phyloP scores from a whole-genome alignment of 2,113 vertebrate species.

The Clarias macrocephalus region DNA sequence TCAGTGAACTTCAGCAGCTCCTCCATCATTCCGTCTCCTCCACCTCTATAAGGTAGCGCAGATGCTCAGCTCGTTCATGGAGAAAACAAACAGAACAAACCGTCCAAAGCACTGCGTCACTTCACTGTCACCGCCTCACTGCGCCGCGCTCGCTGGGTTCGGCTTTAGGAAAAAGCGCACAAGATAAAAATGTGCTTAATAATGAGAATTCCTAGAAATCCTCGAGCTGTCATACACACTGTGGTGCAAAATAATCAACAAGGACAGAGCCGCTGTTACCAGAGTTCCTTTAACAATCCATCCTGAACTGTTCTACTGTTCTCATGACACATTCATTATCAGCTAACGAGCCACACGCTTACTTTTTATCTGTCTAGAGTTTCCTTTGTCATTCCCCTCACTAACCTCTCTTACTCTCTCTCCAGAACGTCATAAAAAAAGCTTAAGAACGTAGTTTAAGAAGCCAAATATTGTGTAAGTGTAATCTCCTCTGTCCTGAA shows the following conservation, averaged over 20 bases:
- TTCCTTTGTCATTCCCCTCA: neutral
- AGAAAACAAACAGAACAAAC: neutral
- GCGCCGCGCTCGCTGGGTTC: neutral
- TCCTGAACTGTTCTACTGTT: neutral
- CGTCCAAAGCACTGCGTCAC: neutral
- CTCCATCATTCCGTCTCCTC: neutral
- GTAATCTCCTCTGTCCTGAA: neutral
- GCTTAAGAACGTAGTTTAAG: neutral
- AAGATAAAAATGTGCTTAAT: neutral
- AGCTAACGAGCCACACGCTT: neutral
- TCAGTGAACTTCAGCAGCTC: constrained; percentile 20
- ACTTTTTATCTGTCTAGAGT: neutral
- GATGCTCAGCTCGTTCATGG: neutral
- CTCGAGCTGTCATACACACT: neutral
- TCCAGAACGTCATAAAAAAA: neutral
- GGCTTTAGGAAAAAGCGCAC: neutral
- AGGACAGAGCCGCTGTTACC: neutral
- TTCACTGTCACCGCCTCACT: neutral
- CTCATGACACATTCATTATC: neutral
- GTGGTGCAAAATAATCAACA: neutral
- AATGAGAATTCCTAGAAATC: neutral
- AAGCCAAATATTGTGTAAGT: too few species aligned
- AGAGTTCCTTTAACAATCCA: neutral
- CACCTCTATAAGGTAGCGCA: neutral
- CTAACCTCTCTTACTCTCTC: neutral